Evolutionary conservation across 2,113 vertebrate genomes (phyloP), one percentile per base, ranked within the genome.

Genomic region (Astur gentilis): DNA sequence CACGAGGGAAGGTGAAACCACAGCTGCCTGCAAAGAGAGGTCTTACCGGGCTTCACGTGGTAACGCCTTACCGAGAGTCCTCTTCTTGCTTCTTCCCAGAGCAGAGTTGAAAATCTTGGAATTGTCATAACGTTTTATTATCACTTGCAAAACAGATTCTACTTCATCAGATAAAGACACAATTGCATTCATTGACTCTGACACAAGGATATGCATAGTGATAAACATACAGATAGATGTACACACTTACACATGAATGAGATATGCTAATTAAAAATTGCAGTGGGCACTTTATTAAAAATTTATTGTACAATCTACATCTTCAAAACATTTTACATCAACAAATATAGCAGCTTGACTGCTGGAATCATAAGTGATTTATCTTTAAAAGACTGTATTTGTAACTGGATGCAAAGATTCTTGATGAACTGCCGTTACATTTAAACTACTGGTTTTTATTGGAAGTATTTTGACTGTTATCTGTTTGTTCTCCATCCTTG

Each of bases 231-330:
- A 97, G 97, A 97, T 95, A 98, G 97, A 97, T 89, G 94, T 93
- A 98, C 95, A 98, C 89, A 97, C 95, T 97, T 95, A 94, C 55
- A 98, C 76, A 58, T 96, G 98, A 98, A 98, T 98, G 96, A 97
- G 96, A 98, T 97, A 98, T 95, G 96, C 96, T 98, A 98, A 98
- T 98, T 98, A 98, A 98, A 98, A 97, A 97, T 85, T 95, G 97
- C 97, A 98, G 96, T 95, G 96, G 97, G 96, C 83, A 98, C 97
- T 98, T 98, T 98, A 98, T 98, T 98, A 98, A 98, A 98, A 98
- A 98, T 97, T 97, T 97, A 97, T 98, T 97, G 96, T 96, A 98
- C 97, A 97, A 98, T 98, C 96, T 97, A 95, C 95, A 94, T 58
- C 61, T 97, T 98, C 97, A 98, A 97, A 98, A 98, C 96, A 98